Percentiles rank a stretch among this genome's conserved stretches.
Evolutionary conservation across 2,113 vertebrate genomes (phyloP).

Genomic region (Labeo rohita): DNA sequence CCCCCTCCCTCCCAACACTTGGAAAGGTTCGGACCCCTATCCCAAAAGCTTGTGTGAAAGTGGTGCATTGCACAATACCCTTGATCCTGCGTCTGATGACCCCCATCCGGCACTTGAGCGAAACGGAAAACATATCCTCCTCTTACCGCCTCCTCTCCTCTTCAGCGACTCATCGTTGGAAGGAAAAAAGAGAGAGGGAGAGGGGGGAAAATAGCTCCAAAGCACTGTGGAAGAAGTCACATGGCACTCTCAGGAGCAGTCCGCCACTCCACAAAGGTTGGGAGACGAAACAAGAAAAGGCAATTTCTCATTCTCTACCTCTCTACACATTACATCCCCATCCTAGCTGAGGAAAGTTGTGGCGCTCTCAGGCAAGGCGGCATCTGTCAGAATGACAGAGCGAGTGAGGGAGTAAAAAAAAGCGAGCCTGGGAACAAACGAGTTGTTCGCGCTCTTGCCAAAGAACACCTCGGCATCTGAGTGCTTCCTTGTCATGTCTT

Average conservation of each 20-base stretch:
- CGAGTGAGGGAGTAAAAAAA: conserved; percentile 18
- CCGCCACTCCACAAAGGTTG: conserved; percentile 55
- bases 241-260: conserved; percentile 71
- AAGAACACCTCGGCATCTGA: conserved; percentile 49
- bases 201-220: conserved; percentile 52
- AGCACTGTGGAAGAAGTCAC: conserved; percentile 70
- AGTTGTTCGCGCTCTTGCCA: conserved; percentile 16
- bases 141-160: conserved; percentile 58
- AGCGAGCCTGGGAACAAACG: conserved; percentile 18
- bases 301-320: conserved; percentile 41
- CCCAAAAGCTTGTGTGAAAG: conserved; percentile 49
- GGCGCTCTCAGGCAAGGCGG: conserved; percentile 52
- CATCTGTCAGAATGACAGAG: conserved; percentile 41
- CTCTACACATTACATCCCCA: conserved; percentile 47
- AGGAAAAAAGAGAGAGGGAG: conserved; percentile 48
- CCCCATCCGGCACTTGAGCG: conserved; percentile 89
- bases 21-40: not conserved
- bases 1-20: conserved; percentile 13
- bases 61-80: conserved; percentile 77
- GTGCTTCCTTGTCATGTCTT: conserved; percentile 53
- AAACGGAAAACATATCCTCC: conserved; percentile 86
- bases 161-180: conserved; percentile 69
- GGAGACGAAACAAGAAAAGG: conserved; percentile 40
- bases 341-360: conserved; percentile 53
- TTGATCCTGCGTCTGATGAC: conserved; percentile 85